Percentiles rank a stretch among this genome's conserved stretches.
phyloP scores from a whole-genome alignment of 37 sponge, comb jelly and placozoan species.

The Ianthella basta region DNA sequence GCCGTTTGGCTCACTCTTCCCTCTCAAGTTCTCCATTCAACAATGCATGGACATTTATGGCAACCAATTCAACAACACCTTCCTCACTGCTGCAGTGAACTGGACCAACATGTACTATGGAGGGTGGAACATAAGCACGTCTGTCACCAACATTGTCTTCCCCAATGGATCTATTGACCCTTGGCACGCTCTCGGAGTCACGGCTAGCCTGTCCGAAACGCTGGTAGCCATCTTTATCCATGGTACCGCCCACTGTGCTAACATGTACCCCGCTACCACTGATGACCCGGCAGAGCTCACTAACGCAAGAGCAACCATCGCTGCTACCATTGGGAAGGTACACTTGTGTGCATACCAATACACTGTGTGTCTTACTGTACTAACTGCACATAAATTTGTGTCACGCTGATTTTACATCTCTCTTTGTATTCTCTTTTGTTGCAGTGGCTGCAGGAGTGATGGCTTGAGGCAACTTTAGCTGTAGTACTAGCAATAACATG shows the following conservation, averaged over 20 bases:
- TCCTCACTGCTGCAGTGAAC: slow-evolving; percentile 24
- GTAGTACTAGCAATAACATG: no score
- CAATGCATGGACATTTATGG: slow-evolving; percentile 66
- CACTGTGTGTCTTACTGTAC: no score
- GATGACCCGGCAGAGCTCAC: slow-evolving; percentile 50
- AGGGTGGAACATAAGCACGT: slow-evolving; percentile 45
- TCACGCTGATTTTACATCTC: no score
- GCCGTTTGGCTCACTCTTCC: slow-evolving; percentile 68
- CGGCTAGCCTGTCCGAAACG: neutral
- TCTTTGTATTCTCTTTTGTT: no score
- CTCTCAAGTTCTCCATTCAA: slow-evolving; percentile 49
- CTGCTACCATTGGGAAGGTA: neutral
- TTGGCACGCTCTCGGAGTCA: slow-evolving; percentile 85
- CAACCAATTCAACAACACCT: slow-evolving; percentile 13
- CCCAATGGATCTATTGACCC: slow-evolving; percentile 95
- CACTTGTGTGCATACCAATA: no score
- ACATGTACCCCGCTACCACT: slow-evolving; percentile 85
- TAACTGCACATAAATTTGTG: no score
- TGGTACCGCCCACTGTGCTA: slow-evolving; percentile 95
- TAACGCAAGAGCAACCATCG: slow-evolving; percentile 35
- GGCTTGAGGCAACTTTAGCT: no score
- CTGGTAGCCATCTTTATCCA: slow-evolving; percentile 67
- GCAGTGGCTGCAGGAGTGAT: no score
- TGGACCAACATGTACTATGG: slow-evolving; percentile 79
- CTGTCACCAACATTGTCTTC: slow-evolving; percentile 79